Base-by-base conservation (phyloP, 64 coral and sea anemone species). In the Porites australiensis region DNA sequence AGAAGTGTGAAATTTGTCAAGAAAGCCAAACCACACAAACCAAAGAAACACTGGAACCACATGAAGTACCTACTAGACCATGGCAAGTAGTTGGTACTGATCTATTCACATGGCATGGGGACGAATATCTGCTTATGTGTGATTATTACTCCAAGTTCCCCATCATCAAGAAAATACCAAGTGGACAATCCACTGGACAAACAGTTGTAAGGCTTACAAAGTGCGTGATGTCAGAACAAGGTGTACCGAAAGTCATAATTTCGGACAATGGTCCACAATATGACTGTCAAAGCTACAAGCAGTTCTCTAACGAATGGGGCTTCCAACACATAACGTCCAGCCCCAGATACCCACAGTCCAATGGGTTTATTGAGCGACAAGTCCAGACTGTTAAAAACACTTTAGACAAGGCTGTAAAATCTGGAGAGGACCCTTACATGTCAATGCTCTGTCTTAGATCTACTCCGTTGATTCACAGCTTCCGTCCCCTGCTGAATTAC, bases 291-390 rank as follows among this genome's bases (percentile, higher is more conserved):
- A 72, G 50, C 50, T 88, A 69, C 70, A 88, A 88, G 71, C 5
- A 88, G 58, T 89, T 89, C 58, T 50, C 75, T 15, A 68, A 64
- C 1, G 74, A 63, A 10, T 89, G 75, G 73, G 55, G 58, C 50
- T 74, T 66, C 44, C 68, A 77, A 18, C 72, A 89, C 48, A 53
- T 77, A 58, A 89, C 88, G 3, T 77, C 72, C 14, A 77, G 43
- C 16, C 88, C 88, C 68, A 62, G 76, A 67, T 90, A 79, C 88
- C 75, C 88, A 79, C 44, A 89, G 44, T 77, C 72, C 14, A 89
- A 79, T 49, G 87, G 87, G 44, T 60, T 63, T 6, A 67, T 67
- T 18, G 82, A 86, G 21, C 20, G 62, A 50, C 53, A 53, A 58
- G 51, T 86, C 43, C 44, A 69, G 53, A 64, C 45, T 22, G 75